Conservation (phyloP, 2,113 vertebrate species). For the Albula glossodonta region DNA sequence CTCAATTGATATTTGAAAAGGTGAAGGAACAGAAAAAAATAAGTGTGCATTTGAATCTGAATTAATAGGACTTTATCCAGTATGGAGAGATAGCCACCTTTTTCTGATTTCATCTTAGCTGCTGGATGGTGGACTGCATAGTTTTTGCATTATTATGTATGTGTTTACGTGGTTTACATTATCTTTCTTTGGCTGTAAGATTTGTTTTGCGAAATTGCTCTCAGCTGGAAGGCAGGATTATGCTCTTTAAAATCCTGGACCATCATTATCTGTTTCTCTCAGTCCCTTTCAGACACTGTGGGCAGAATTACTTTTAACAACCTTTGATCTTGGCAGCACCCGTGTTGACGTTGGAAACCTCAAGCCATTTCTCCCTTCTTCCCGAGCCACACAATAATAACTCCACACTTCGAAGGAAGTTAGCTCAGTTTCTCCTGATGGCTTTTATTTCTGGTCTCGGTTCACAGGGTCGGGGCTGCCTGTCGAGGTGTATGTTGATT, state of each 20-base stretch:
- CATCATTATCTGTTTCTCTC: conserved; percentile 10
- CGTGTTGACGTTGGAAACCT: conserved; percentile 23
- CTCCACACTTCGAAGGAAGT: background rate
- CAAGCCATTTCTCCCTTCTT: conserved; percentile 23
- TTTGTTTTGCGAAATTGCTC: conserved; percentile 53
- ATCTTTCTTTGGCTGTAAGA: conserved; percentile 39
- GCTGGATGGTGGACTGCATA: conserved; percentile 43
- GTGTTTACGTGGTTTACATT: conserved; percentile 41
- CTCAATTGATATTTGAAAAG: conserved; percentile 73
- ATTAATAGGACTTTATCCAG: conserved; percentile 52
- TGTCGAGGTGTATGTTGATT: conserved; percentile 32
- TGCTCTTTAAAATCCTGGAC: conserved; percentile 31
- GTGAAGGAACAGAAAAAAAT: conserved; percentile 58
- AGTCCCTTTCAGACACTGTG: conserved; percentile 20
- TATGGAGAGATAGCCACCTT: conserved; percentile 33
- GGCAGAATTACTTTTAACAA: conserved; percentile 31
- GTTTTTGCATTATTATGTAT: conserved; percentile 35
- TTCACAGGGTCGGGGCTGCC: conserved; percentile 38
- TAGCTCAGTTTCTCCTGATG: background rate
- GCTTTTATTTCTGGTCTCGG: conserved; percentile 18
- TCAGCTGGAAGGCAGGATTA: conserved; percentile 43
- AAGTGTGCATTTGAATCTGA: conserved; percentile 67
- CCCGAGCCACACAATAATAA: conserved; percentile 15
- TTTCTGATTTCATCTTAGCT: conserved; percentile 26
- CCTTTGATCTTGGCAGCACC: conserved; percentile 28